Conservation (phyloP, 2,888 invertebrate genomes). For the Sisyra terminalis region DNA sequence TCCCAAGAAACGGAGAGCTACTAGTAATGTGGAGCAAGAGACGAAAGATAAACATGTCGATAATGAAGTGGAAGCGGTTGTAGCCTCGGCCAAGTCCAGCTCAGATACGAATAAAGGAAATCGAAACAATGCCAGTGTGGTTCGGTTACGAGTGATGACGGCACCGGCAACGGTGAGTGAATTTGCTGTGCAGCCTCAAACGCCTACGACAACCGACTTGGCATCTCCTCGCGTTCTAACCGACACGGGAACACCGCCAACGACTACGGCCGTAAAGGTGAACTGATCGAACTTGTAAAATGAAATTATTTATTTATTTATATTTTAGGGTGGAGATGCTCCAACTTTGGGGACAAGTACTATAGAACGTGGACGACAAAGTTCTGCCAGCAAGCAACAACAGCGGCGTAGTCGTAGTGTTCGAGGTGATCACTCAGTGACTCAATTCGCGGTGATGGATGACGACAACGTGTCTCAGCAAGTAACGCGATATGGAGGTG, state of each 20-base stretch:
- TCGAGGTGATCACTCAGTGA: slow-evolving; percentile 65
- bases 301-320: slow-evolving; percentile 1
- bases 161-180: slow-evolving; percentile 36
- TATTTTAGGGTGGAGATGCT: not conserved
- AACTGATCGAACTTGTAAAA: not conserved
- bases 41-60: slow-evolving; percentile 25
- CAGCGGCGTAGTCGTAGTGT: slow-evolving; percentile 26
- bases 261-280: slow-evolving; percentile 1
- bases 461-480: slow-evolving; percentile 88
- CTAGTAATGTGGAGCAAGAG: slow-evolving; percentile 8
- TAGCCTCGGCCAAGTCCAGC: slow-evolving; percentile 34
- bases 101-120: slow-evolving; percentile 20
- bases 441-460: slow-evolving; percentile 84
- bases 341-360: slow-evolving; percentile 1
- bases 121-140: slow-evolving; percentile 35
- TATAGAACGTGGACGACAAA: slow-evolving; percentile 16
- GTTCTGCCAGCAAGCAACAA: slow-evolving; percentile 19
- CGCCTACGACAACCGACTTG: slow-evolving; percentile 7
- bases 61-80: slow-evolving; percentile 43
- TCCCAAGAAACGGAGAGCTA: slow-evolving; percentile 8
- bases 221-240: slow-evolving; percentile 8
- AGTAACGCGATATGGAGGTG: slow-evolving; percentile 81
- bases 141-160: slow-evolving; percentile 52
- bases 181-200: slow-evolving; percentile 8
- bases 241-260: slow-evolving; percentile 7